Percentiles rank a stretch among this genome's conserved stretches.
phyloP scores from a whole-genome alignment of 2,888 invertebrate genomes.

The Monochamus alternatus region DNA sequence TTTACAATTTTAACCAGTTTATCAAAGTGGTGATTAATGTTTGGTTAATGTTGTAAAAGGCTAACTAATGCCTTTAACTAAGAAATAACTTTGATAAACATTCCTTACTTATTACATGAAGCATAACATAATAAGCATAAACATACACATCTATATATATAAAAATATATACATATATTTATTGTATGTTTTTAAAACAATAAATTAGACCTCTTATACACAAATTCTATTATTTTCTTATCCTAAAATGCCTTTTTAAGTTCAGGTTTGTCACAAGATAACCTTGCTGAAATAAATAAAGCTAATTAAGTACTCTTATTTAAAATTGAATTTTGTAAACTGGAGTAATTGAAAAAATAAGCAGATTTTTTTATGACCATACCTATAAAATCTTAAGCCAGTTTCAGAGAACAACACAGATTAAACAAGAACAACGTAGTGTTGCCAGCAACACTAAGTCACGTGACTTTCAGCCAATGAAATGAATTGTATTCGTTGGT shows the following conservation, averaged over 20 bases:
- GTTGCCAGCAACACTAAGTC: too few relatives aligned
- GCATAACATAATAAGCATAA: constrained; percentile 24
- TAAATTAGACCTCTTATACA: constrained; percentile 59
- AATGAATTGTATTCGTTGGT: too few relatives aligned
- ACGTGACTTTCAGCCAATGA: too few relatives aligned
- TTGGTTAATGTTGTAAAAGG: constrained; percentile 10
- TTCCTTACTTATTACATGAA: constrained; percentile 17
- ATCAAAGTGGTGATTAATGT: constrained; percentile 3
- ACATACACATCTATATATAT: constrained; percentile 55
- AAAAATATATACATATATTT: constrained; percentile 56
- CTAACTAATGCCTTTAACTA: constrained; percentile 18
- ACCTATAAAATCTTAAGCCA: too few relatives aligned
- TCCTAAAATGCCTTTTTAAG: background rate
- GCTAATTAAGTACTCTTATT: too few relatives aligned
- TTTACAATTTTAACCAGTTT: constrained; percentile 12
- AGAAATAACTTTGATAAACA: constrained; percentile 30
- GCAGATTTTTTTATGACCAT: too few relatives aligned
- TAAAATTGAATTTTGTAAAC: too few relatives aligned
- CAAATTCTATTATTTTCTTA: constrained; percentile 24
- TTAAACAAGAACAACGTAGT: too few relatives aligned
- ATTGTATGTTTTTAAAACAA: constrained; percentile 63
- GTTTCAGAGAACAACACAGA: too few relatives aligned
- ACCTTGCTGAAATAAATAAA: too few relatives aligned
- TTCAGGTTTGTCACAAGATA: background rate
- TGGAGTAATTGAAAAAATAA: too few relatives aligned